A percentile compares a stretch with the other conserved stretches of the same genome.
Conservation (phyloP, 2,797 vertebrate genomes). For the Dallia pectoralis region DNA sequence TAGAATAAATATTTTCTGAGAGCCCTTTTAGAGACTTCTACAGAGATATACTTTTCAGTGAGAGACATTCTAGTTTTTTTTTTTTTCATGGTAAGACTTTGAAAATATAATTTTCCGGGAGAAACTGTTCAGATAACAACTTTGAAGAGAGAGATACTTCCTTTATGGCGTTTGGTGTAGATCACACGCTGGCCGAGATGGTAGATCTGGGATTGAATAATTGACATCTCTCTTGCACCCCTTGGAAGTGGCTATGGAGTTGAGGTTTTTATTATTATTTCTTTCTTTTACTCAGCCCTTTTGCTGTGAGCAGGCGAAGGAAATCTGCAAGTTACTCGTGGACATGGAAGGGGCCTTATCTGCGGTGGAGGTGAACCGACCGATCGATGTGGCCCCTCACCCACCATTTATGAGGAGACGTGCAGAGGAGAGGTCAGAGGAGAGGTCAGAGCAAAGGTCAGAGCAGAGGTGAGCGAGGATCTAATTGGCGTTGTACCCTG, state of each 20-base stretch:
- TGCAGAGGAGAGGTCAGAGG: conserved; percentile 36
- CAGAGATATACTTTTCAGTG: too few species aligned
- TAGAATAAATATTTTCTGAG: too few species aligned
- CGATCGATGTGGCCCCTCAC: conserved; percentile 44
- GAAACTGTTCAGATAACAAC: too few species aligned
- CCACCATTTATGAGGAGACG: conserved; percentile 31
- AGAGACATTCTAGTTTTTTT: too few species aligned
- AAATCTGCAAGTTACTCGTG: conserved; percentile 41
- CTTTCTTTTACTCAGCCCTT: conserved; percentile 33
- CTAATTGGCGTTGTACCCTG: conserved; percentile 19
- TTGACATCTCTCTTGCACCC: background rate
- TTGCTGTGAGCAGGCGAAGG: conserved; percentile 44
- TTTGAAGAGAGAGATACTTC: background rate
- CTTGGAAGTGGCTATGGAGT: background rate
- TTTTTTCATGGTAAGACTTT: too few species aligned
- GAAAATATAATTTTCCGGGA: too few species aligned
- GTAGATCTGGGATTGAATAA: conserved; percentile 1
- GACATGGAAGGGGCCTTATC: conserved; percentile 31
- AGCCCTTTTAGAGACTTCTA: too few species aligned
- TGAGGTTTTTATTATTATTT: conserved; percentile 17
- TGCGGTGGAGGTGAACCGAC: conserved; percentile 27
- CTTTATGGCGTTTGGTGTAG: conserved; percentile 2
- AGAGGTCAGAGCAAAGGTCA: conserved; percentile 20
- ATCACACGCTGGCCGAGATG: background rate
- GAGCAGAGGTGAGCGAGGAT: conserved; percentile 33